Conservation (phyloP, 2,888 invertebrate species). For the Enchytraeus crypticus region DNA sequence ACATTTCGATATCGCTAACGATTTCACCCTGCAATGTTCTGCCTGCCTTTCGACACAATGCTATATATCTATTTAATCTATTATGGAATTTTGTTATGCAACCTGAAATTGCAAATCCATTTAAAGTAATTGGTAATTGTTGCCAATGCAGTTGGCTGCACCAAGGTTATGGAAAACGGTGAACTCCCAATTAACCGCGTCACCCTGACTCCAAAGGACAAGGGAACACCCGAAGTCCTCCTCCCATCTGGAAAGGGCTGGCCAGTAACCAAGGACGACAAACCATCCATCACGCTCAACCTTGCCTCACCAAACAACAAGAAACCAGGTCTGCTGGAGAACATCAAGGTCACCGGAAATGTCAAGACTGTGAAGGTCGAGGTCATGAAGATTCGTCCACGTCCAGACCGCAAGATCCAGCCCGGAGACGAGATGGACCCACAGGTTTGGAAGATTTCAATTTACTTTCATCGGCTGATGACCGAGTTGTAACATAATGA, state of each 20-base stretch:
- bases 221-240: not conserved
- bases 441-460: too few species aligned
- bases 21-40: too few species aligned
- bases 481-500: too few species aligned
- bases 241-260: not conserved
- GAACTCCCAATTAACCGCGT: slow-evolving; percentile 2
- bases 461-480: too few species aligned
- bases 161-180: slow-evolving; percentile 1
- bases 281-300: not conserved
- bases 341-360: not conserved
- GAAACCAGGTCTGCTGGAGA: not conserved
- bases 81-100: too few species aligned
- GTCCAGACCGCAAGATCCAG: too few species aligned
- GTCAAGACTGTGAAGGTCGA: not conserved
- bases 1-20: too few species aligned
- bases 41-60: too few species aligned
- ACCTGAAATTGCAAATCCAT: too few species aligned
- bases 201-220: not conserved
- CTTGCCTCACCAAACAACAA: not conserved
- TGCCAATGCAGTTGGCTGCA: slow-evolving; percentile 4
- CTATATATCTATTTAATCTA: too few species aligned
- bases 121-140: too few species aligned
- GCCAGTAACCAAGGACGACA: not conserved
- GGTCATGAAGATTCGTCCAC: not conserved
- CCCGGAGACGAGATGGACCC: too few species aligned